Conservation (phyloP, 2,888 invertebrate species). For the Drosophila glabriapex region DNA sequence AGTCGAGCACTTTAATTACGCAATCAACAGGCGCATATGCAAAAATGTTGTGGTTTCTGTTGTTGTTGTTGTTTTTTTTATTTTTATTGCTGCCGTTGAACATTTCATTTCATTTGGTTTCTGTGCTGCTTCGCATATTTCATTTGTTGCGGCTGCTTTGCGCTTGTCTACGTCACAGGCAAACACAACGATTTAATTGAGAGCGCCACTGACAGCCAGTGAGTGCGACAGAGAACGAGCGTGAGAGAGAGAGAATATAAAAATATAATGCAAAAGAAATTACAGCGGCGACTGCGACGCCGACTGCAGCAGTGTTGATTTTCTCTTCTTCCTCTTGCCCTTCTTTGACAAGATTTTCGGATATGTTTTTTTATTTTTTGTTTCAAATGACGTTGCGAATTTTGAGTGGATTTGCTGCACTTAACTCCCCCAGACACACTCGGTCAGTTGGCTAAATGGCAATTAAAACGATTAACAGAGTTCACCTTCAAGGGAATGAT, state of each 20-base stretch:
- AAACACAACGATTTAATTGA: constrained; percentile 36
- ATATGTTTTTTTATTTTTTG: background rate
- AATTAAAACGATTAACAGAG: constrained; percentile 18
- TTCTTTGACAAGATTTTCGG: constrained; percentile 14
- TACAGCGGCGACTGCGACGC: constrained; percentile 37
- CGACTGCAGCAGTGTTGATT: constrained; percentile 4
- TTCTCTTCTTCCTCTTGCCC: constrained; percentile 1
- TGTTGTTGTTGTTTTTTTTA: constrained; percentile 29
- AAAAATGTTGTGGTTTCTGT: constrained; percentile 26
- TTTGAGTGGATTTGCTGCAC: constrained; percentile 23
- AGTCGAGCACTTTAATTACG: constrained; percentile 52
- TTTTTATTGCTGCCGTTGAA: constrained; percentile 34
- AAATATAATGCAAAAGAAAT: constrained; percentile 39
- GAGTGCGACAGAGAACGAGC: background rate
- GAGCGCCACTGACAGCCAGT: background rate
- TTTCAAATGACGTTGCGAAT: constrained; percentile 14
- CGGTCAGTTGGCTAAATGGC: constrained; percentile 64
- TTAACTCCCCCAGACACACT: constrained; percentile 32
- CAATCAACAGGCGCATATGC: constrained; percentile 59
- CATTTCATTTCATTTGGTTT: constrained; percentile 54
- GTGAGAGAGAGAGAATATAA: constrained; percentile 3
- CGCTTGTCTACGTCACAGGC: constrained; percentile 52
- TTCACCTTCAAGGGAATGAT: background rate
- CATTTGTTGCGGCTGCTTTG: constrained; percentile 44
- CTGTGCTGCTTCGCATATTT: constrained; percentile 48